Evolutionary conservation across 2,113 vertebrate genomes (phyloP), one percentile per base, ranked within the genome.

Genomic region (Myxocyprinus asiaticus): DNA sequence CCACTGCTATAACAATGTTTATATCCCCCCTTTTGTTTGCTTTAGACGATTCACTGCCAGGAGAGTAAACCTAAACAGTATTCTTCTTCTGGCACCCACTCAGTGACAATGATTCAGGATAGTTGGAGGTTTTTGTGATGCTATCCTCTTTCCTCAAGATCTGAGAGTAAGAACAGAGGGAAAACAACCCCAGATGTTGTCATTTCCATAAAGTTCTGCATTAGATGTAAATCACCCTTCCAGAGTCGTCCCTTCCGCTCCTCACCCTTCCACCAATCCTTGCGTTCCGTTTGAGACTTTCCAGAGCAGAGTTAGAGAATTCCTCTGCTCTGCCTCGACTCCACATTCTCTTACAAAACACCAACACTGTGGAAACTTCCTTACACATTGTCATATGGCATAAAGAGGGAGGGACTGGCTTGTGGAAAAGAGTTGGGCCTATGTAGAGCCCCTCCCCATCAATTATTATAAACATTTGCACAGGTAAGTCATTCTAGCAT

Each of bases 11-110:
- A 76, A 76, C 82, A 50, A 84, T 87, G 88, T 90, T 88, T 87
- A 88, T 86, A 33, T 33, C 22, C 42, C 76, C 75, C 70, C 12
- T 7, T 17, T 78, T 91, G 89, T 90, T 92, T 89, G 86, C 87
- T 86, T 89, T 91, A 84, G 81, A 66, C 79, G 67, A 82, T 82
- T 81, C 81, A 89, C 86, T 87, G 90, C 91, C 90, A 91, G 82
- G 87, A 90, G 87, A 87, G 85, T 79, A 83, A 88, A 86, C 83
- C 83, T 89, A 91, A 90, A 92, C 89, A 87, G 82, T 78, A 14
- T 86, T 82, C 22, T 33, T 33, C 22, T 33, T 33, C 66, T 79
- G 77, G 74, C 81, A 80, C 17, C 45, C 56, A 87, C 79, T 81
- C 84, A n/a, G 78, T 63, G 67, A 77, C 22, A 33, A 33, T 33